Conservation (phyloP, 2,797 vertebrate genomes). For the Sphenodon punctatus region DNA sequence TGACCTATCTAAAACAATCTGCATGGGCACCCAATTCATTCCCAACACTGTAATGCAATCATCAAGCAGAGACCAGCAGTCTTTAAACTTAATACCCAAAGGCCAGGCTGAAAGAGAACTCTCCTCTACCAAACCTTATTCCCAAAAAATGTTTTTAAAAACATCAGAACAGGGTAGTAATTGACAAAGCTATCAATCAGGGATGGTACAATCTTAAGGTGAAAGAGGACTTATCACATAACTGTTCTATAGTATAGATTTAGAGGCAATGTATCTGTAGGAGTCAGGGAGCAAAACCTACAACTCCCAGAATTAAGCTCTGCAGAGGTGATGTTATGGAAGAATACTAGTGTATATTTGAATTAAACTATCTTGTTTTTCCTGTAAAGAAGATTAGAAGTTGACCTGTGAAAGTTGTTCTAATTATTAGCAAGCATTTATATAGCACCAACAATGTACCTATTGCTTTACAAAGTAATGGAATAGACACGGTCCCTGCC, state of each 20-base stretch:
- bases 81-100: too few species aligned
- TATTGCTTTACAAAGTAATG: too few species aligned
- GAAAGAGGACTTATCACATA: not conserved
- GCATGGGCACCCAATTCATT: not conserved
- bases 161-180: not conserved
- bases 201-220: not conserved
- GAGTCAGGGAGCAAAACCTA: not conserved
- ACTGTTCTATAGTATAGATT: not conserved
- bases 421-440: too few species aligned
- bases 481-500: too few species aligned
- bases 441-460: too few species aligned
- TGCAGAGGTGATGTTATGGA: not conserved
- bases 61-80: not conserved
- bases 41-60: not conserved
- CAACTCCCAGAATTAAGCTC: not conserved
- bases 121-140: not conserved
- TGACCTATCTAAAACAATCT: not conserved
- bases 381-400: not conserved
- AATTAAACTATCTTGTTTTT: not conserved
- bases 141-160: not conserved
- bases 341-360: not conserved
- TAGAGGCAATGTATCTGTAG: not conserved
- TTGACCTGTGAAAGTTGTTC: not conserved
- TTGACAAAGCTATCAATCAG: not conserved
- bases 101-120: not conserved